phyloP scores from a whole-genome alignment of 64 coral and sea anemone genomes.

The Actinia equina region DNA sequence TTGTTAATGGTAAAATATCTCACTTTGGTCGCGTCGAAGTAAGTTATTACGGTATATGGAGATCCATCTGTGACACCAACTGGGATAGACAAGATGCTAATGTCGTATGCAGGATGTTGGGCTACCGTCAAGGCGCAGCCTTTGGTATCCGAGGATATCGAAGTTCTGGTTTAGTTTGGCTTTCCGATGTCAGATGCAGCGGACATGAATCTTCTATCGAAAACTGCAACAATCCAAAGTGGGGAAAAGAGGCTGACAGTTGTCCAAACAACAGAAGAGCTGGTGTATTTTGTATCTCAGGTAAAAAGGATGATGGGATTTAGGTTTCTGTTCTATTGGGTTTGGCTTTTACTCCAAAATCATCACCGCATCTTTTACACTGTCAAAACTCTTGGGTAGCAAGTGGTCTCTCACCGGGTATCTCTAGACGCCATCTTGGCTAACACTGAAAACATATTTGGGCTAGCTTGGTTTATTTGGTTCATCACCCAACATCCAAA shows the following conservation, averaged over 20 bases:
- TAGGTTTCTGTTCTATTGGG: too few species aligned
- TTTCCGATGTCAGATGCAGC: neutral
- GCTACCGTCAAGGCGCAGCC: neutral
- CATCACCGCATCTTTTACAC: too few species aligned
- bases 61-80: neutral
- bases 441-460: too few species aligned
- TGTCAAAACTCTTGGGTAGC: too few species aligned
- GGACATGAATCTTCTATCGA: neutral
- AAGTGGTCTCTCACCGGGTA: too few species aligned
- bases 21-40: neutral
- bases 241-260: neutral
- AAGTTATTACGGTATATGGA: neutral
- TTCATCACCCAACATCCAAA: too few species aligned
- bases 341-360: too few species aligned
- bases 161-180: neutral
- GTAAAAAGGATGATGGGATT: neutral
- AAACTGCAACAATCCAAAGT: neutral
- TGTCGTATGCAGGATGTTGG: slow-evolving; percentile 1
- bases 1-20: neutral
- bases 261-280: neutral
- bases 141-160: neutral
- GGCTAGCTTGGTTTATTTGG: too few species aligned
- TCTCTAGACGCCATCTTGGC: too few species aligned
- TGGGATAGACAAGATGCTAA: neutral
- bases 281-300: neutral